These are phyloP conservation scores for Nephrotoma flavescens DNA, from an alignment of 2,888 invertebrate genomes.

Conservation along the genomic window DNA sequence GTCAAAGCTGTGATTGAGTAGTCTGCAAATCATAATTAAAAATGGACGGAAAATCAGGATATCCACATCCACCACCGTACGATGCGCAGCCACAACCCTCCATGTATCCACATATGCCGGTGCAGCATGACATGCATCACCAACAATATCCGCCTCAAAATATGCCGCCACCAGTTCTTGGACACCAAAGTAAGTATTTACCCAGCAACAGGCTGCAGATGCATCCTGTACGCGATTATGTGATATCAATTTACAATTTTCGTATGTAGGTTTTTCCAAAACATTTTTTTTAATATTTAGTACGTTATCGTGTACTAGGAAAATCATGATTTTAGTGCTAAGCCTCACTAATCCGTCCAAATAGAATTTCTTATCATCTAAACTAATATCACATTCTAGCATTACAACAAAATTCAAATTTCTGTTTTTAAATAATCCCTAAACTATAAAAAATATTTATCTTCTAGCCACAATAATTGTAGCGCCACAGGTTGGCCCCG, in stretches of 20 bases:
- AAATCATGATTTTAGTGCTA: background rate
- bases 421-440: background rate
- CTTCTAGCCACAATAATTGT: background rate
- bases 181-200: background rate
- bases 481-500: slow-evolving; percentile 26
- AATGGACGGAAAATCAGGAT: slow-evolving; percentile 1
- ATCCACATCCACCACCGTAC: background rate
- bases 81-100: background rate
- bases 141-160: background rate
- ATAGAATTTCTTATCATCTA: background rate
- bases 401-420: background rate
- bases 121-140: background rate
- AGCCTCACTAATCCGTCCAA: background rate
- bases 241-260: background rate
- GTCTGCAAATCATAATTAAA: background rate
- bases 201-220: background rate
- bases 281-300: too few relatives aligned
- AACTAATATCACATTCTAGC: background rate
- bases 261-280: too few relatives aligned
- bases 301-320: background rate
- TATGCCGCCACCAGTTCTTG: background rate
- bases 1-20: background rate
- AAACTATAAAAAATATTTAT: background rate
- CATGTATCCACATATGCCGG: background rate
- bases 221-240: background rate